Evolutionary conservation across 2,113 vertebrate genomes (phyloP).

Genomic region (Spilogale gracilis): DNA sequence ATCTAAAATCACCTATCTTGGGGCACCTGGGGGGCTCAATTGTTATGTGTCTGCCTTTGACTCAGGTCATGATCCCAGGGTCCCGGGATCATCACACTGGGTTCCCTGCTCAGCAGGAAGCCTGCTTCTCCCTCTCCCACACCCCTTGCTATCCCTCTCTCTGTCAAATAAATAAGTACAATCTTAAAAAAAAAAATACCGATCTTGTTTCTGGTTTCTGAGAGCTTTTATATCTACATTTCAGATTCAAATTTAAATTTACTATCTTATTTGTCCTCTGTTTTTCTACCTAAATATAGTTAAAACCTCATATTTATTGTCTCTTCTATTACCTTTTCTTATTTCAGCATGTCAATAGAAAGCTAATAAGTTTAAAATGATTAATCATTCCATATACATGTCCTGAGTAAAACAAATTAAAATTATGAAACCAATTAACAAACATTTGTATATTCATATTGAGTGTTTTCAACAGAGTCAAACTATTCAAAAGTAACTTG

Average conservation of each 20-base stretch:
- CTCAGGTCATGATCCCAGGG: too few relatives aligned
- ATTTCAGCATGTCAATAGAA: background rate
- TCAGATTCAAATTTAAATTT: background rate
- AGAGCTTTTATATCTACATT: background rate
- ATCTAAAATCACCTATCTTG: background rate
- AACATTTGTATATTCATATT: background rate
- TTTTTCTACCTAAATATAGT: background rate
- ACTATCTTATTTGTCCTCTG: background rate
- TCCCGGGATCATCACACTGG: too few relatives aligned
- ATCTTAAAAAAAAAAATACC: too few relatives aligned
- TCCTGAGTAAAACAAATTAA: background rate
- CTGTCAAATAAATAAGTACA: too few relatives aligned
- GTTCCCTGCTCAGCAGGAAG: too few relatives aligned
- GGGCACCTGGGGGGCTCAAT: too few relatives aligned
- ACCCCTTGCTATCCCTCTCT: too few relatives aligned
- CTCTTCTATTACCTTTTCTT: background rate
- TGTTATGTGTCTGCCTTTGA: too few relatives aligned
- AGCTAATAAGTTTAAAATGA: background rate
- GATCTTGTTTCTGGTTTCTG: background rate
- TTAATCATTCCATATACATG: background rate
- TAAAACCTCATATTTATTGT: background rate
- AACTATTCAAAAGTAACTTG: background rate
- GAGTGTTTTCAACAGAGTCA: background rate
- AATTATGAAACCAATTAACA: conserved; percentile 10
- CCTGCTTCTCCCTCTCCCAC: too few relatives aligned